A percentile compares a stretch with the other conserved stretches of the same genome.
These are phyloP conservation scores for Diarsia mendica DNA, from an alignment of 2,888 invertebrate genomes.

Conservation along the genomic window DNA sequence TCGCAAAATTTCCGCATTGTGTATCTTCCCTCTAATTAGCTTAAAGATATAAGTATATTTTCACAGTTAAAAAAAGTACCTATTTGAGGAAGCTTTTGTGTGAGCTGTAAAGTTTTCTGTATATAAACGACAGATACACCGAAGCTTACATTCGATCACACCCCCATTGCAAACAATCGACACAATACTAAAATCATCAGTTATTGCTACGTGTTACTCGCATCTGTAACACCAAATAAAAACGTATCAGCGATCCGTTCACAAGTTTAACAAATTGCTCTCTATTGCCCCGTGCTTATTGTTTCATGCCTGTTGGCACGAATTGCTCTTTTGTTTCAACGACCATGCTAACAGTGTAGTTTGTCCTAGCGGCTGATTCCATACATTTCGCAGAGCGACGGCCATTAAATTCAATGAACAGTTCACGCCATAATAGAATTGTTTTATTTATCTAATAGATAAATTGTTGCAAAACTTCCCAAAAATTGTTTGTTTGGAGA, in stretches of 20 bases:
- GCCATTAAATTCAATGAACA: constrained; percentile 46
- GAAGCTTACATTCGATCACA: background rate
- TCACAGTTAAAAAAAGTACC: too few relatives aligned
- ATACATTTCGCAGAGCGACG: constrained; percentile 22
- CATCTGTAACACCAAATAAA: constrained; percentile 32
- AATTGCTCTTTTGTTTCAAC: constrained; percentile 61
- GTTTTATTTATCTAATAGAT: constrained; percentile 15
- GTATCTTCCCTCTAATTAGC: too few relatives aligned
- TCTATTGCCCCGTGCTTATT: constrained; percentile 37
- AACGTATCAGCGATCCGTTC: constrained; percentile 32
- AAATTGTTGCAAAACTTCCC: background rate
- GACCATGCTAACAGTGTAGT: constrained; percentile 38
- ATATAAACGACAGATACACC: background rate
- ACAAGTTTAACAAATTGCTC: constrained; percentile 50
- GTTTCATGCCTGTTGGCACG: constrained; percentile 49
- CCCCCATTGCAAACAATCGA: background rate
- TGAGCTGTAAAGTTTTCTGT: too few relatives aligned
- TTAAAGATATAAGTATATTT: too few relatives aligned
- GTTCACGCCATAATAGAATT: constrained; percentile 19
- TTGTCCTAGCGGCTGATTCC: constrained; percentile 37
- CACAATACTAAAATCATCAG: background rate
- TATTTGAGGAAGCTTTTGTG: too few relatives aligned
- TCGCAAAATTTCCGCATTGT: too few relatives aligned
- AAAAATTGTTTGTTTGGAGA: background rate
- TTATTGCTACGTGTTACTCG: constrained; percentile 9